Percentiles rank a stretch among this genome's conserved stretches.
These are phyloP conservation scores for Euura saliciscinereae DNA, from an alignment of 1,140 invertebrate genomes.

Conservation along the genomic window DNA sequence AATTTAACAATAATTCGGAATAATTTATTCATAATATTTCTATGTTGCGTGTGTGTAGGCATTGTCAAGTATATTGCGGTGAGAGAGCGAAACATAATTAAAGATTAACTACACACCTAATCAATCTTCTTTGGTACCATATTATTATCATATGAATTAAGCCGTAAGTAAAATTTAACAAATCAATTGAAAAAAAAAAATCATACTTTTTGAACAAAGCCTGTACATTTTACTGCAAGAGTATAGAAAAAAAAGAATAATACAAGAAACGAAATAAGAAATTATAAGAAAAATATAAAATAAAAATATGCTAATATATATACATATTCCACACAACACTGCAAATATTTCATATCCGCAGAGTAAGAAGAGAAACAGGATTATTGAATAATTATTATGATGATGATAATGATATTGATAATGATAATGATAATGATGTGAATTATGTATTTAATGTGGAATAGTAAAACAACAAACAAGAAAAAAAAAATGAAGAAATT, in stretches of 20 bases:
- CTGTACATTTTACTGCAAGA: neutral
- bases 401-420: neutral
- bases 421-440: neutral
- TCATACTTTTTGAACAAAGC: neutral
- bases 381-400: neutral
- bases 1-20: neutral
- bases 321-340: neutral
- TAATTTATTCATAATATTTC: neutral
- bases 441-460: neutral
- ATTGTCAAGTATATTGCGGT: neutral
- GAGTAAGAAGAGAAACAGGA: neutral
- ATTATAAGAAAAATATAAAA: neutral
- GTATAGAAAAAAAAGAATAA: too few species aligned
- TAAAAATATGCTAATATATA: neutral
- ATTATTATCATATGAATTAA: too few species aligned
- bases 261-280: neutral
- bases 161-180: too few species aligned
- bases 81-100: neutral
- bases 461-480: slow-evolving; percentile 19
- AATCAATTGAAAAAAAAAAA: neutral
- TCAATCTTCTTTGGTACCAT: neutral
- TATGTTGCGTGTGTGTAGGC: neutral
- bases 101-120: neutral
- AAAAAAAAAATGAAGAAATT: slow-evolving; percentile 1
- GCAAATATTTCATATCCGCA: neutral